These are phyloP conservation scores for Tachina fera DNA, from an alignment of 2,888 invertebrate species.

Conservation along the genomic window DNA sequence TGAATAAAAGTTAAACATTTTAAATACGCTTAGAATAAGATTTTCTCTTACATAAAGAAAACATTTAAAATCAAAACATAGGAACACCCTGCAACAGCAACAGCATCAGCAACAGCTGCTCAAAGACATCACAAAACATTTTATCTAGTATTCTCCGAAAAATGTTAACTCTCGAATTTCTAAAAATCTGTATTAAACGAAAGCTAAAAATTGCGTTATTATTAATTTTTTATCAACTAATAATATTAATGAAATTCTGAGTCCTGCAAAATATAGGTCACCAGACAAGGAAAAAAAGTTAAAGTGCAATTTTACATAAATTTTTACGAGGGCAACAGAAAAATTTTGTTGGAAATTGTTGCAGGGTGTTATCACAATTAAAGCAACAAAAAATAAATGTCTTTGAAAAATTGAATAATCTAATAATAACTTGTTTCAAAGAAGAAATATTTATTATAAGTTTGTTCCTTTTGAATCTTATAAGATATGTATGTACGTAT, in stretches of 20 bases:
- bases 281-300: not conserved
- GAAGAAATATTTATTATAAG: not conserved
- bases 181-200: too few species aligned
- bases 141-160: too few species aligned
- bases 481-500: not conserved
- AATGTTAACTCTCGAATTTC: too few species aligned
- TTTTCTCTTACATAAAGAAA: not conserved
- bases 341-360: too few species aligned
- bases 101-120: not conserved
- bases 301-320: not conserved
- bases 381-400: conserved; percentile 21
- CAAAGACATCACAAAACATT: too few species aligned
- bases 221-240: too few species aligned
- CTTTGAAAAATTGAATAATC: not conserved
- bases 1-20: not conserved
- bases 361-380: not conserved
- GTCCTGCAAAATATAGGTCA: not conserved
- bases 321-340: too few species aligned
- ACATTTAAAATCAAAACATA: not conserved
- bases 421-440: not conserved
- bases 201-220: too few species aligned
- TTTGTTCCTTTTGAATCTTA: too few species aligned
- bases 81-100: not conserved
- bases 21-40: not conserved
- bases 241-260: too few species aligned